Conservation (phyloP, 2,888 invertebrate genomes). For the Scrobipalpa costella region DNA sequence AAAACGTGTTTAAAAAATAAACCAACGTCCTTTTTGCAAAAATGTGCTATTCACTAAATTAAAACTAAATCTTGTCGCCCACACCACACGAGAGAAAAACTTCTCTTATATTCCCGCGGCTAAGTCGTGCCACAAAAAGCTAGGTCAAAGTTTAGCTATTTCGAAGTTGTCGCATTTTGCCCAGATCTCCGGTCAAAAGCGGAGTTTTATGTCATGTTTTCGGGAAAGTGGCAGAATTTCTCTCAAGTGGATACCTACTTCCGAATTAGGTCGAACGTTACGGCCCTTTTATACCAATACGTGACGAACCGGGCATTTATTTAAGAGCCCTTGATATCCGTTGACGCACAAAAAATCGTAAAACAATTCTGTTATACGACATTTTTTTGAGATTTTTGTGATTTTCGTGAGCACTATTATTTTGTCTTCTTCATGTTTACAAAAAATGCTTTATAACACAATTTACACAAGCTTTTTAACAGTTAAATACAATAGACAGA, state of each 20-base stretch:
- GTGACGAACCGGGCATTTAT: background rate
- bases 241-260: constrained; percentile 8
- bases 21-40: no score
- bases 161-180: constrained; percentile 9
- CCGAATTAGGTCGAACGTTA: constrained; percentile 12
- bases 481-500: no score
- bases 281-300: constrained; percentile 2
- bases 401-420: background rate
- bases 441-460: no score
- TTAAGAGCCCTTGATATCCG: background rate
- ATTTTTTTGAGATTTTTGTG: background rate
- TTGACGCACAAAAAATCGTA: constrained; percentile 2
- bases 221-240: background rate
- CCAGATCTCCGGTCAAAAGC: background rate
- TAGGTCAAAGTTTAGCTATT: constrained; percentile 18
- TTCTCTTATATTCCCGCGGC: constrained; percentile 2
- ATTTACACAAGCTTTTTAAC: no score
- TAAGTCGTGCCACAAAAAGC: constrained; percentile 12
- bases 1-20: background rate
- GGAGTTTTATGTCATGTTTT: constrained; percentile 12
- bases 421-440: no score
- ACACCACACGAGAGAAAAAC: constrained; percentile 8
- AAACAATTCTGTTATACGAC: background rate
- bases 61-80: constrained; percentile 15
- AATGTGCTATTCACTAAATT: constrained; percentile 1